These are phyloP conservation scores for Leptocoma aspasia DNA, from an alignment of 2,113 vertebrate species.

Conservation along the genomic window DNA sequence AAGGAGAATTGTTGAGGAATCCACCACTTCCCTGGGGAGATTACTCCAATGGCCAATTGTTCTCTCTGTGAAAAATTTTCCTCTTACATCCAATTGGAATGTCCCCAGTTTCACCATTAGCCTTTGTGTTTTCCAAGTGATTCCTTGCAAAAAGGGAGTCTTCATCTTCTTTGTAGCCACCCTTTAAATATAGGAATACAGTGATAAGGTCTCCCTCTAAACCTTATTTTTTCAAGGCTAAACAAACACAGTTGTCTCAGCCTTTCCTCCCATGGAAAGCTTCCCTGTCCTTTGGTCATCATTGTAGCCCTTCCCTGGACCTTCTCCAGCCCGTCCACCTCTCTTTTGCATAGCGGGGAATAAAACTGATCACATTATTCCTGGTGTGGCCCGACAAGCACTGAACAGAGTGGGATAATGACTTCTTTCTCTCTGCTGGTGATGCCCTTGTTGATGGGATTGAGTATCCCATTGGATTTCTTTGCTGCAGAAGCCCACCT, in stretches of 20 bases:
- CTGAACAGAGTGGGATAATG: background rate
- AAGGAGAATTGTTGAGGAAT: background rate
- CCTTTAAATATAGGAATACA: background rate
- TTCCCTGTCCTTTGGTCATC: background rate
- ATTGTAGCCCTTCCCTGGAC: background rate
- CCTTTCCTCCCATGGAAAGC: background rate
- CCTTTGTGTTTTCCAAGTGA: background rate
- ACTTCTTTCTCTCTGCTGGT: background rate
- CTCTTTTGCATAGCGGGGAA: background rate
- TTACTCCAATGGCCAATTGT: background rate
- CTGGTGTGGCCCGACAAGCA: background rate
- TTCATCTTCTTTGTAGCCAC: background rate
- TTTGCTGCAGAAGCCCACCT: fast-evolving
- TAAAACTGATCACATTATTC: background rate
- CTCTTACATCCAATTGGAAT: background rate
- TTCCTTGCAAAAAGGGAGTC: background rate
- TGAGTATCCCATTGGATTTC: background rate
- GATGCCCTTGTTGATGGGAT: background rate
- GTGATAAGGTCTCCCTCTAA: background rate
- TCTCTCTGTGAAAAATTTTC: background rate
- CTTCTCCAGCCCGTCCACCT: background rate
- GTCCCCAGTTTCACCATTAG: background rate
- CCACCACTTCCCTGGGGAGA: background rate
- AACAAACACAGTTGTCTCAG: background rate
- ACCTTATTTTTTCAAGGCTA: background rate